A percentile compares a stretch with the other conserved stretches of the same genome.
Conservation (phyloP, 2,113 vertebrate genomes). For the Salminus brasiliensis region DNA sequence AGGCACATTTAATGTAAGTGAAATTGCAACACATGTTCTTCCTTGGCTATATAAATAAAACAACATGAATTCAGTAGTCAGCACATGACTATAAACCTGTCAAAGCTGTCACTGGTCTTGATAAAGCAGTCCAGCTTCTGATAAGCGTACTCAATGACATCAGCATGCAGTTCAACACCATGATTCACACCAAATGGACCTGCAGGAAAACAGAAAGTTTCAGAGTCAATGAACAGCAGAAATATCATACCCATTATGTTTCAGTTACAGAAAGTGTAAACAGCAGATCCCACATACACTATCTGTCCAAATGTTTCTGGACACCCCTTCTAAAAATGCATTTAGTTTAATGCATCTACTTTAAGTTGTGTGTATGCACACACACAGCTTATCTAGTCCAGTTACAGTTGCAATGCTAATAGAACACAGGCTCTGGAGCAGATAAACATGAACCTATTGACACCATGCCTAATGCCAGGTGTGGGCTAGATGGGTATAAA, state of each 20-base stretch:
- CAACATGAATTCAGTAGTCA: neutral
- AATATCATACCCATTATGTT: neutral
- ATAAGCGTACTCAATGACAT: constrained; percentile 85
- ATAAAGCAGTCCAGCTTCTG: constrained; percentile 88
- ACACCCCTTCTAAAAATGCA: too few species aligned
- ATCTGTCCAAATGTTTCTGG: too few species aligned
- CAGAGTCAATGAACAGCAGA: neutral
- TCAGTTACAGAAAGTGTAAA: too few species aligned
- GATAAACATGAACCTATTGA: too few species aligned
- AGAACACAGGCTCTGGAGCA: too few species aligned
- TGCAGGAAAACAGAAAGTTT: constrained; percentile 50
- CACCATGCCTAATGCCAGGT: too few species aligned
- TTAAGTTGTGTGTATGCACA: too few species aligned
- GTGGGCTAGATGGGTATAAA: too few species aligned
- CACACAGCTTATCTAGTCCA: too few species aligned
- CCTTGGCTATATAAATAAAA: neutral
- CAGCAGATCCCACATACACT: too few species aligned
- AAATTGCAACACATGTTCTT: neutral
- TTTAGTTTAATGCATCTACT: too few species aligned
- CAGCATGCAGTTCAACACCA: constrained; percentile 85
- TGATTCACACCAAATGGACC: constrained; percentile 90
- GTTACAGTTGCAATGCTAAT: too few species aligned
- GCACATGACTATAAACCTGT: constrained; percentile 71
- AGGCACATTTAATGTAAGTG: neutral
- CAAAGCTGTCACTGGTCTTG: constrained; percentile 87